phyloP scores from a whole-genome alignment of 2,113 vertebrate species.

The Phyllostomus discolor region DNA sequence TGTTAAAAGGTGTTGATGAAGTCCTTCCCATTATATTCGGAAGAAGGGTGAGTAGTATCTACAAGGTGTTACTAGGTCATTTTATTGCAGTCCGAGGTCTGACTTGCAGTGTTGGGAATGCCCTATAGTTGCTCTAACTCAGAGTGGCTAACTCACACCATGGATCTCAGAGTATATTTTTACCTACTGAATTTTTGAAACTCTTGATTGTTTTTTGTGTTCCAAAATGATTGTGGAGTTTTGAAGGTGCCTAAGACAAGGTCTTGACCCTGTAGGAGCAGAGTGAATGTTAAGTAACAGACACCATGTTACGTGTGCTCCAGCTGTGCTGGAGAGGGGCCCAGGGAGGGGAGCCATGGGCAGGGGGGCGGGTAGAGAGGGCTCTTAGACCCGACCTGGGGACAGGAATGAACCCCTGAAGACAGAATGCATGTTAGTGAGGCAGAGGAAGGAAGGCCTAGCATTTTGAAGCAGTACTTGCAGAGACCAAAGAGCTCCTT shows the following conservation, averaged over 20 bases:
- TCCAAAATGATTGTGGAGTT: background rate
- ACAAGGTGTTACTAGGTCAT: background rate
- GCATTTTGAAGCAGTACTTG: background rate
- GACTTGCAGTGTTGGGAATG: background rate
- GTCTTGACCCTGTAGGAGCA: background rate
- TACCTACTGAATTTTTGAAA: background rate
- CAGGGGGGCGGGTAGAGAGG: too few relatives aligned
- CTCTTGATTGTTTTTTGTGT: background rate
- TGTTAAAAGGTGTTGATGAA: background rate
- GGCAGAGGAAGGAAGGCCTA: background rate
- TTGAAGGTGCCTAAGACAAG: background rate
- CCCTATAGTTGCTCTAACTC: background rate
- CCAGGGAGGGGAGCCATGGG: background rate
- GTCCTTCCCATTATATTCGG: background rate
- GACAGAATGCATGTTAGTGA: background rate
- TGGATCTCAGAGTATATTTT: background rate
- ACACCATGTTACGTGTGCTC: background rate
- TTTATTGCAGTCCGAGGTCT: background rate
- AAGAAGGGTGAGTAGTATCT: background rate
- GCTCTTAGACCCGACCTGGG: background rate
- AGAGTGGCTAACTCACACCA: background rate
- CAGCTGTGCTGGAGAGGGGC: background rate
- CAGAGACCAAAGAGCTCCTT: background rate
- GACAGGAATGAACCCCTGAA: background rate
- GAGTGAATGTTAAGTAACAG: background rate